Evolutionary conservation across 2,797 vertebrate species (phyloP).

Genomic region (Euthynnus affinis): DNA sequence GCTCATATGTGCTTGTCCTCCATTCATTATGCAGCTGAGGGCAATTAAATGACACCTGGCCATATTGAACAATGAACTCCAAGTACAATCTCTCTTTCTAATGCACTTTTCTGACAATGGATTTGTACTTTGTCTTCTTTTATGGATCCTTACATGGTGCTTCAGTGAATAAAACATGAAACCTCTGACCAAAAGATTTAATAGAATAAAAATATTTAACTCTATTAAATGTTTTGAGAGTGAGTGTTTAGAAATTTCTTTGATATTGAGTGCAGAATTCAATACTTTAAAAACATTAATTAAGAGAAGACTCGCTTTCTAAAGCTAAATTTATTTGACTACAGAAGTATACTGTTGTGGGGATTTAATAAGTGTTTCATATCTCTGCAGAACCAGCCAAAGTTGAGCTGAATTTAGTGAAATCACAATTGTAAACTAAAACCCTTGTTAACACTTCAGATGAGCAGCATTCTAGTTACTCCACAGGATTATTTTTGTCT

Average conservation of each 20-base stretch:
- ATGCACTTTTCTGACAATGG: background rate
- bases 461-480: background rate
- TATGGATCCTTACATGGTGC: constrained; percentile 5
- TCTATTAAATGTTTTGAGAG: background rate
- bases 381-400: background rate
- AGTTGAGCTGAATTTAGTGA: background rate
- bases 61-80: constrained; percentile 7
- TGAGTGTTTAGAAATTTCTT: background rate
- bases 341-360: background rate
- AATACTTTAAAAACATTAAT: background rate
- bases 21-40: constrained; percentile 34
- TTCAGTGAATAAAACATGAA: background rate
- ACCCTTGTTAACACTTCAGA: background rate
- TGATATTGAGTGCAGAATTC: background rate
- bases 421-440: background rate
- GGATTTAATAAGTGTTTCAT: background rate
- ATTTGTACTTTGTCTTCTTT: background rate
- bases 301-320: background rate
- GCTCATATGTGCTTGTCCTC: background rate
- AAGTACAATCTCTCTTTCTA: background rate
- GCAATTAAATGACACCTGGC: constrained; percentile 63
- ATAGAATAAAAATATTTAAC: background rate
- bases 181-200: background rate
- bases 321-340: background rate
- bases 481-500: no score